A percentile compares a stretch with the other conserved stretches of the same genome.
phyloP scores from a whole-genome alignment of 2,797 vertebrate species.

The Falco cherrug region DNA sequence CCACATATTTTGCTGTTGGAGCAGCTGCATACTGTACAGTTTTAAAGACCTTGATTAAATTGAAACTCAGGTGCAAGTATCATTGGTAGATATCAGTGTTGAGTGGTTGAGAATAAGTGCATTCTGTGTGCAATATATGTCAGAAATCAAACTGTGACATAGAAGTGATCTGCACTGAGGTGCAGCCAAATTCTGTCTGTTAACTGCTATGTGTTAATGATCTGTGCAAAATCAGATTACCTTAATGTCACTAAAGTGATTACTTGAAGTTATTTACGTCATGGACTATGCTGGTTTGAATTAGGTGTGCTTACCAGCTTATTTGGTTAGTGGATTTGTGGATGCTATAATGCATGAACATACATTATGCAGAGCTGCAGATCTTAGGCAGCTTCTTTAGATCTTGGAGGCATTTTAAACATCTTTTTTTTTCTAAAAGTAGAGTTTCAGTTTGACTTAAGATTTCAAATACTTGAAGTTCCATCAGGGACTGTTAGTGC shows the following conservation, averaged over 20 bases:
- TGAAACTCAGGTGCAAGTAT: neutral
- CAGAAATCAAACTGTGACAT: neutral
- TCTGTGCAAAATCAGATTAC: neutral
- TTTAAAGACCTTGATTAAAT: neutral
- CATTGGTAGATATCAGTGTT: neutral
- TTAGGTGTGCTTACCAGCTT: neutral
- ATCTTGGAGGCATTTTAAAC: neutral
- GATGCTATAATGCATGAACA: neutral
- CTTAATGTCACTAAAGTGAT: neutral
- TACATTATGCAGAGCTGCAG: neutral
- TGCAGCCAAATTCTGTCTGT: neutral
- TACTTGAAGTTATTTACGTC: neutral
- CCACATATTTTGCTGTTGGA: neutral
- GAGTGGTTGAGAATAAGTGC: neutral
- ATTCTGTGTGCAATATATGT: neutral
- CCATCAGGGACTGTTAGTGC: neutral
- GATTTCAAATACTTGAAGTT: neutral
- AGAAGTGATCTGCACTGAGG: neutral
- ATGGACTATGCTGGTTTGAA: neutral
- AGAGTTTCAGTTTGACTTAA: neutral
- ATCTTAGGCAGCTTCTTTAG: neutral
- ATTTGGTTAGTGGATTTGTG: neutral
- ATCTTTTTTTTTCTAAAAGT: neutral
- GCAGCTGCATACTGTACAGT: neutral
- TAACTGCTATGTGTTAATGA: neutral